Evolutionary conservation across 37 sponge, comb jelly and placozoan species (phyloP).

Genomic region (Theonella swinhoei): DNA sequence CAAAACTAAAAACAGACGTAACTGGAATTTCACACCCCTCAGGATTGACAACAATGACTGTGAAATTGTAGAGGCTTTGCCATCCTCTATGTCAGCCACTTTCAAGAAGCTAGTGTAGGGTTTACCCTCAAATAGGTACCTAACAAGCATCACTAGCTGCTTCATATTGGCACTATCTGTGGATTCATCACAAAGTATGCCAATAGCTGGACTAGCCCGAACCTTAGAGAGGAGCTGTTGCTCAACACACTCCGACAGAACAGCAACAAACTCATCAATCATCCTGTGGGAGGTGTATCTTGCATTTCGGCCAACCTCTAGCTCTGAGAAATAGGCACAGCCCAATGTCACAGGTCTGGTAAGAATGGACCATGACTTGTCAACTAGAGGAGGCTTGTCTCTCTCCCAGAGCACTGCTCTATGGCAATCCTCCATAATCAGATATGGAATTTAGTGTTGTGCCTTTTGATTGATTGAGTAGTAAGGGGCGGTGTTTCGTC

Average conservation of each 20-base stretch:
- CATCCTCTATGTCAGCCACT: slow-evolving; percentile 21
- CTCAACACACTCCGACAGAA: slow-evolving; percentile 20
- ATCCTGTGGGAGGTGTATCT: slow-evolving; percentile 24
- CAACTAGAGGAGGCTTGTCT: too few relatives aligned
- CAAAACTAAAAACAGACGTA: slow-evolving; percentile 21
- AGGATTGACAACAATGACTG: not conserved
- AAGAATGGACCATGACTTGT: too few relatives aligned
- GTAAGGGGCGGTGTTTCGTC: too few relatives aligned
- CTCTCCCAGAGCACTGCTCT: too few relatives aligned
- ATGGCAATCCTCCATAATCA: too few relatives aligned
- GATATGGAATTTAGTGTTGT: too few relatives aligned
- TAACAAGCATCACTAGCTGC: slow-evolving; percentile 18
- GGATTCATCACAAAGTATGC: slow-evolving; percentile 30
- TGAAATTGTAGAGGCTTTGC: slow-evolving; percentile 38
- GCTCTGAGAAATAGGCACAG: too few relatives aligned
- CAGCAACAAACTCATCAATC: slow-evolving; percentile 19
- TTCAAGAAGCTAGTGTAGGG: slow-evolving; percentile 15
- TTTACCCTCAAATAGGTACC: not conserved
- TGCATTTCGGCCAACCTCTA: slow-evolving; percentile 1
- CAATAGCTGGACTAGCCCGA: not conserved
- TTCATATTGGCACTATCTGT: slow-evolving; percentile 28
- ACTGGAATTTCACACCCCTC: not conserved
- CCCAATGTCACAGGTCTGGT: too few relatives aligned
- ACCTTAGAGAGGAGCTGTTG: not conserved
- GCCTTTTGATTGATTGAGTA: too few relatives aligned